These are phyloP conservation scores for Hylaeus volcanicus DNA, from an alignment of 1,140 invertebrate species.

Conservation along the genomic window DNA sequence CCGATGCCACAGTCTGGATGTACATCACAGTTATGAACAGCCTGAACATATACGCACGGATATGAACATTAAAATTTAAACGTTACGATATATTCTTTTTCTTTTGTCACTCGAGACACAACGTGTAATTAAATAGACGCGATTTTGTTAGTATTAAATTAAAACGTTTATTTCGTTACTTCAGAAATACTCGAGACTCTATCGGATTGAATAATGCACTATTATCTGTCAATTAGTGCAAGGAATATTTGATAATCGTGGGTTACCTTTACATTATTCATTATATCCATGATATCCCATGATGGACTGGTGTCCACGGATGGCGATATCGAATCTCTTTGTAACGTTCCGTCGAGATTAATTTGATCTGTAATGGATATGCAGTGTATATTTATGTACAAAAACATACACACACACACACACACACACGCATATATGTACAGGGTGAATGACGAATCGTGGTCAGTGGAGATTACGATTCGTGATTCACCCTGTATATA, in stretches of 20 bases:
- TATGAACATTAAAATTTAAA: not conserved
- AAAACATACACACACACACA: not conserved
- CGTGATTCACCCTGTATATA: too few species aligned
- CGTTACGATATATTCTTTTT: too few species aligned
- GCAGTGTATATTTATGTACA: not conserved
- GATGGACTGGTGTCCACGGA: conserved; percentile 75
- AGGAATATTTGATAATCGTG: not conserved
- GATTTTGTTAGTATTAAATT: too few species aligned
- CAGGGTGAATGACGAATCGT: too few species aligned
- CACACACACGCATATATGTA: too few species aligned
- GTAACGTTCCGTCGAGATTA: conserved; percentile 76
- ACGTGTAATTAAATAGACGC: too few species aligned
- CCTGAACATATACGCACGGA: conserved; percentile 63
- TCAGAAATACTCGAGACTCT: too few species aligned
- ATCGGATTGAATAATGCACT: too few species aligned
- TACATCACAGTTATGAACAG: conserved; percentile 82
- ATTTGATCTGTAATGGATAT: conserved; percentile 73
- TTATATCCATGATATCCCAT: conserved; percentile 85
- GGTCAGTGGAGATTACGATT: too few species aligned
- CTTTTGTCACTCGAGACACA: too few species aligned
- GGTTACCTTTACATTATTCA: conserved; percentile 84
- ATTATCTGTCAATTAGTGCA: not conserved
- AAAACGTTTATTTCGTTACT: too few species aligned
- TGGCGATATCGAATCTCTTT: conserved; percentile 70
- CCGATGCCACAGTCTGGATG: conserved; percentile 82